phyloP scores from a whole-genome alignment of 2,113 vertebrate species.

The Boulengeromyrus knoepffleri region DNA sequence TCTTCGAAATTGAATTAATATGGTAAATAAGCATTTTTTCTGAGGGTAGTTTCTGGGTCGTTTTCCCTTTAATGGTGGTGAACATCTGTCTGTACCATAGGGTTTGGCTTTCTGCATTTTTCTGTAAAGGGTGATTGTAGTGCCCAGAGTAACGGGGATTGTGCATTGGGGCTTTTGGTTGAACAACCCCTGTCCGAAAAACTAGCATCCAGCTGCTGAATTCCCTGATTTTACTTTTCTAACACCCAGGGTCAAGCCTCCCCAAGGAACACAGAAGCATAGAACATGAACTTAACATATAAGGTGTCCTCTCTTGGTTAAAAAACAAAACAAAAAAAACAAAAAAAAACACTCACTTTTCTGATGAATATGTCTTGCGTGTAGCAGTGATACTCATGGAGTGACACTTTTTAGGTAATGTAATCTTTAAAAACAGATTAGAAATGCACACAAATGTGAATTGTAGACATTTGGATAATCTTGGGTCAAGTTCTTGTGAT shows the following conservation, averaged over 20 bases:
- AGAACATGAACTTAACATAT: not conserved
- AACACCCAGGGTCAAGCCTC: slow-evolving; percentile 43
- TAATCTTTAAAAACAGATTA: not conserved
- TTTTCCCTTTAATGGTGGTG: slow-evolving; percentile 76
- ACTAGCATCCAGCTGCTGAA: slow-evolving; percentile 47
- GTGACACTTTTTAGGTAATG: not conserved
- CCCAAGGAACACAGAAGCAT: not conserved
- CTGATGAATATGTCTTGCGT: not conserved
- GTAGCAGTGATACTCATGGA: not conserved
- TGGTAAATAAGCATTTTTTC: slow-evolving; percentile 64
- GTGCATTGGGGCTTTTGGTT: slow-evolving; percentile 43
- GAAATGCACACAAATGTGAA: not conserved
- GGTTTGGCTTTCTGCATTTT: slow-evolving; percentile 74
- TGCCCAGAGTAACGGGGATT: slow-evolving; percentile 35
- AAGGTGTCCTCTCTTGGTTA: not conserved
- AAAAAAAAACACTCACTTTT: not conserved
- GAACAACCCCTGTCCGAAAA: slow-evolving; percentile 27
- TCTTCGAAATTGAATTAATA: slow-evolving; percentile 67
- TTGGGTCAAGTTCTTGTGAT: not conserved
- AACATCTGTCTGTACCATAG: slow-evolving; percentile 72
- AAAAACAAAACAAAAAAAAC: not conserved
- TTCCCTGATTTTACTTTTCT: slow-evolving; percentile 51
- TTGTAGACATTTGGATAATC: not conserved
- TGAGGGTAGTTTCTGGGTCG: slow-evolving; percentile 64
- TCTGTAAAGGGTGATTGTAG: slow-evolving; percentile 57